Conservation (phyloP, 1,140 invertebrate genomes). For the Ceratina australensis region DNA sequence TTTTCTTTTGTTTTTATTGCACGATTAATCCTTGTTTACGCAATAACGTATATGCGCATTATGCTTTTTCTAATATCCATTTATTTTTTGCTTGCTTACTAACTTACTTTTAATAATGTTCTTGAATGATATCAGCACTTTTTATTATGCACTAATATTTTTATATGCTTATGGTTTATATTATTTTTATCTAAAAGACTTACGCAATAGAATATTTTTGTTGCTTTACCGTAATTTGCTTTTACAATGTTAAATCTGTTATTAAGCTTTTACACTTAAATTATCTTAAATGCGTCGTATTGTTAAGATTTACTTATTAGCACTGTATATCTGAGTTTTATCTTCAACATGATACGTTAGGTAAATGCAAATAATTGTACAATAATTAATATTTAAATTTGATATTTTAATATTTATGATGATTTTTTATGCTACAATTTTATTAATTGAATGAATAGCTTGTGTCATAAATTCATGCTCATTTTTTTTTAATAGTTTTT, state of each 20-base stretch:
- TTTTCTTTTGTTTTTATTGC: background rate
- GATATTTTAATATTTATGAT: background rate
- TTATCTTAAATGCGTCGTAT: too few species aligned
- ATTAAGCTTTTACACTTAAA: background rate
- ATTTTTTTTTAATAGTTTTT: slow-evolving; percentile 11
- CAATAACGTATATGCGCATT: background rate
- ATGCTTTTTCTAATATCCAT: background rate
- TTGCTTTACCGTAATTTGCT: background rate
- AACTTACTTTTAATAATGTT: too few species aligned
- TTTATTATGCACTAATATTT: background rate
- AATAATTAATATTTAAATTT: background rate
- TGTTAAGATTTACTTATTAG: background rate
- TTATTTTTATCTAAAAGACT: background rate
- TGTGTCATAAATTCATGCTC: background rate
- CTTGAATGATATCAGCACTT: background rate
- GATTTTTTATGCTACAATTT: background rate
- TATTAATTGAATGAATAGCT: background rate
- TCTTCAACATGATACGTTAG: background rate
- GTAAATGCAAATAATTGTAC: background rate
- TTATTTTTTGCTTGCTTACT: too few species aligned
- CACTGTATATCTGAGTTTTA: background rate
- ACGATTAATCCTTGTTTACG: background rate
- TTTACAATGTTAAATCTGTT: background rate
- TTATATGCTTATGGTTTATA: background rate
- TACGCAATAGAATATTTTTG: background rate